Evolutionary conservation across 2,113 vertebrate species (phyloP).

Genomic region (Nyctereutes procyonoides): DNA sequence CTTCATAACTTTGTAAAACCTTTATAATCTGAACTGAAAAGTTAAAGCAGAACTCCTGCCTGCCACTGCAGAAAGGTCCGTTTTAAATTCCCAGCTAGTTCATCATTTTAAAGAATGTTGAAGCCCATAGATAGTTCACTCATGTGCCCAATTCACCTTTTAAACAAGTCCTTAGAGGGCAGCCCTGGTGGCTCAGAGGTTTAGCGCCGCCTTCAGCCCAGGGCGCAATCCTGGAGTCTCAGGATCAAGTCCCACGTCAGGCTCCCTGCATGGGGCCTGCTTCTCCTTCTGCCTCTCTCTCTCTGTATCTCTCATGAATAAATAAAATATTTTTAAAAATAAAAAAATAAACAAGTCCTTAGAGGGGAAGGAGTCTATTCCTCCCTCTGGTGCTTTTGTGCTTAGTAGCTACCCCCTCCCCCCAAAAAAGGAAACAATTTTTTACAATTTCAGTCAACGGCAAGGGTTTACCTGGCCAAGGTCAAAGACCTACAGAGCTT

Average conservation of each 20-base stretch:
- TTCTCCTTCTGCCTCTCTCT: no score
- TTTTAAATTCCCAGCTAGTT: constrained; percentile 35
- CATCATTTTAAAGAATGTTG: constrained; percentile 40
- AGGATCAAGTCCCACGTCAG: no score
- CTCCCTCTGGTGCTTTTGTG: neutral
- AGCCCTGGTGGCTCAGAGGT: no score
- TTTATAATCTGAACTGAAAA: constrained; percentile 47
- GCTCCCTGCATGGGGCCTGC: no score
- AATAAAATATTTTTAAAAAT: no score
- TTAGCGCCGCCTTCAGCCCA: no score
- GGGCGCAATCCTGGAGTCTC: no score
- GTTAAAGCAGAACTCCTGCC: neutral
- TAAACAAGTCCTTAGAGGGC: neutral
- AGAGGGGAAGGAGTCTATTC: neutral
- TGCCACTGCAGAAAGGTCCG: constrained; percentile 32
- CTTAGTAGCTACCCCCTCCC: neutral
- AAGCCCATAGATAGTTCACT: constrained; percentile 3
- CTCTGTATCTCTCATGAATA: no score
- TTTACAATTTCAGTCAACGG: neutral
- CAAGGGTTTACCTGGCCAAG: neutral
- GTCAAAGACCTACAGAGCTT: constrained; percentile 12
- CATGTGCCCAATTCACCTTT: neutral
- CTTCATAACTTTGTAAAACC: constrained; percentile 14
- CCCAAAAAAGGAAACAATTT: neutral
- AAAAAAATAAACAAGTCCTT: neutral